Conservation (phyloP, 2,888 invertebrate genomes). For the Eledona agricola region DNA sequence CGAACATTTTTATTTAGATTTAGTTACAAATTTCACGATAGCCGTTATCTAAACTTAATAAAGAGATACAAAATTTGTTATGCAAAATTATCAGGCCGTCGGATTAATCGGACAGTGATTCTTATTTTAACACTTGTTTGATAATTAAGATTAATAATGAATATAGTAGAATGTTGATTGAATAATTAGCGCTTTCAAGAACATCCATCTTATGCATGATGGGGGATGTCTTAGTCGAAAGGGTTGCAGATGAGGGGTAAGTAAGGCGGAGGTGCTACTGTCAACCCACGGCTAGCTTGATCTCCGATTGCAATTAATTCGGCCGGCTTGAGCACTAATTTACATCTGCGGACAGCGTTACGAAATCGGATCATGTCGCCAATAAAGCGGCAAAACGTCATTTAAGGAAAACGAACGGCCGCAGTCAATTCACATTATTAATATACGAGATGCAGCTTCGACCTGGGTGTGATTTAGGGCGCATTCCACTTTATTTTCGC, state of each 20-base stretch:
- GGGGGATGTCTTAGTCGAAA: slow-evolving; percentile 23
- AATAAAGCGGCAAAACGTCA: slow-evolving; percentile 38
- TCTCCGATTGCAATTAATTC: slow-evolving; percentile 62
- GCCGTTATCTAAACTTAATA: no score
- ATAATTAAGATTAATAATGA: slow-evolving; percentile 6
- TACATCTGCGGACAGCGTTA: slow-evolving; percentile 60
- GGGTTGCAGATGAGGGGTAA: slow-evolving; percentile 23
- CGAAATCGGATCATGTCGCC: slow-evolving; percentile 35
- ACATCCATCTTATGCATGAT: slow-evolving; percentile 26
- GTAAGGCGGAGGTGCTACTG: slow-evolving; percentile 46
- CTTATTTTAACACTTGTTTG: no score
- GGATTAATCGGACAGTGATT: no score
- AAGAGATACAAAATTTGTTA: no score
- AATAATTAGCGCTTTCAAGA: slow-evolving; percentile 11
- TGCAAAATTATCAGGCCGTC: no score
- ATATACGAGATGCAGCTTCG: no score
- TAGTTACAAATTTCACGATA: no score
- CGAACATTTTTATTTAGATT: no score
- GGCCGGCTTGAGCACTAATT: slow-evolving; percentile 60
- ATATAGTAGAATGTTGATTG: slow-evolving; percentile 12
- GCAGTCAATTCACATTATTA: no score
- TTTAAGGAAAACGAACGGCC: no score
- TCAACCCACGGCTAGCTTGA: slow-evolving; percentile 57
- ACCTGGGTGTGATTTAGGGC: no score
- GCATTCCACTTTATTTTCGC: no score